These are phyloP conservation scores for Sycophila texana DNA, from an alignment of 2,888 invertebrate species.

Conservation along the genomic window DNA sequence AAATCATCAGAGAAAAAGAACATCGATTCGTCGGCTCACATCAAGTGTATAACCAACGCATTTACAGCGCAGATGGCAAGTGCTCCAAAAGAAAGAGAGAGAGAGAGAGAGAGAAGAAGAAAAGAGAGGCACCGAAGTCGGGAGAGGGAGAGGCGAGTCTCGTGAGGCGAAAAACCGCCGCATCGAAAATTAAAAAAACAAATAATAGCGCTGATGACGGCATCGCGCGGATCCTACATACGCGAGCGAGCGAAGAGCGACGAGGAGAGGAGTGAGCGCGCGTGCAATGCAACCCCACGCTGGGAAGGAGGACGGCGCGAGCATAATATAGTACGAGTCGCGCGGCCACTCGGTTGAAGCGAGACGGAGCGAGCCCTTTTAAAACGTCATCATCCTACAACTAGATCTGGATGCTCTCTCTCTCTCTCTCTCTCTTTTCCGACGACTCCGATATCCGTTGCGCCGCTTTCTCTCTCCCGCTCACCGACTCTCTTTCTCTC, in stretches of 20 bases:
- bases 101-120: too few species aligned
- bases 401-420: background rate
- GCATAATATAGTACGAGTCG: background rate
- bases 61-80: conserved; percentile 28
- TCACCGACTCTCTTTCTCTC: conserved; percentile 6
- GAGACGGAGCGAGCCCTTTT: conserved; percentile 43
- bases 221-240: conserved; percentile 24
- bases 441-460: background rate
- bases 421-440: background rate
- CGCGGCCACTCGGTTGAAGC: background rate
- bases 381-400: conserved; percentile 45
- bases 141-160: too few species aligned
- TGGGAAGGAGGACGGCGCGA: background rate
- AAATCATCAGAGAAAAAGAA: too few species aligned
- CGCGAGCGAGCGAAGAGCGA: too few species aligned
- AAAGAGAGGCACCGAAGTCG: too few species aligned
- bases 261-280: conserved; percentile 6
- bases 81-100: background rate
- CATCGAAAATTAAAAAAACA: conserved; percentile 49
- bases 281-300: background rate
- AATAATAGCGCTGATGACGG: conserved; percentile 34
- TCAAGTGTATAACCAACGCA: conserved; percentile 16
- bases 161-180: conserved; percentile 8
- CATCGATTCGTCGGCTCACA: background rate
- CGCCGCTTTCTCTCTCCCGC: conserved; percentile 21